Conservation (phyloP, 1,140 invertebrate species). For the Bombus vancouverensis region DNA sequence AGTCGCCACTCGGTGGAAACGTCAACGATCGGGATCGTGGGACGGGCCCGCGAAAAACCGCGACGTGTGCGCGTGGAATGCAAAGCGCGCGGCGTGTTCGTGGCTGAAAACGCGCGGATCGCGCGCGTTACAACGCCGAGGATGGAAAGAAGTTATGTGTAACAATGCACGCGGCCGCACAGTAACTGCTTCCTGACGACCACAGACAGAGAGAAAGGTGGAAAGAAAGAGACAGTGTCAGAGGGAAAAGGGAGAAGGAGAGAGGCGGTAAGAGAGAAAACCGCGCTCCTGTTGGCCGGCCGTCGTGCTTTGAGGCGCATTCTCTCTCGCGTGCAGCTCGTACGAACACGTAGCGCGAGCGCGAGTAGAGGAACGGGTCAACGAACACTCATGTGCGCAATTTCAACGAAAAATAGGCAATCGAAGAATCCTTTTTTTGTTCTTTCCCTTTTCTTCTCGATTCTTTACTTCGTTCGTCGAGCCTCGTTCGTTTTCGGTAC, state of each 20-base stretch:
- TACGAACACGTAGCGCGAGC: slow-evolving; percentile 41
- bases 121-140: slow-evolving; percentile 53
- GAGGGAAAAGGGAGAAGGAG: neutral
- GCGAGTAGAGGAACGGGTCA: slow-evolving; percentile 32
- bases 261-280: slow-evolving; percentile 11
- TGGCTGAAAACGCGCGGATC: slow-evolving; percentile 55
- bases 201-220: slow-evolving; percentile 19
- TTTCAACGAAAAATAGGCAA: slow-evolving; percentile 21
- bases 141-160: slow-evolving; percentile 66
- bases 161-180: slow-evolving; percentile 59
- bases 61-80: slow-evolving; percentile 49
- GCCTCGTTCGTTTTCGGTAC: too few relatives aligned
- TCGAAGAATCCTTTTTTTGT: neutral
- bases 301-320: slow-evolving; percentile 36
- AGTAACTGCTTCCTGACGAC: slow-evolving; percentile 61
- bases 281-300: slow-evolving; percentile 10
- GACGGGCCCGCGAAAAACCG: slow-evolving; percentile 25
- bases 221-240: neutral
- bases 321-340: slow-evolving; percentile 38
- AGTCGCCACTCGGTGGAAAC: neutral
- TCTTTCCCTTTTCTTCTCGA: too few relatives aligned
- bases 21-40: neutral
- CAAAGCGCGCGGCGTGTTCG: slow-evolving; percentile 56
- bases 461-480: neutral
- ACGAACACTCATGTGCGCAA: slow-evolving; percentile 27